phyloP scores from a whole-genome alignment of 2,113 vertebrate genomes.

The Sceloporus tristichus region DNA sequence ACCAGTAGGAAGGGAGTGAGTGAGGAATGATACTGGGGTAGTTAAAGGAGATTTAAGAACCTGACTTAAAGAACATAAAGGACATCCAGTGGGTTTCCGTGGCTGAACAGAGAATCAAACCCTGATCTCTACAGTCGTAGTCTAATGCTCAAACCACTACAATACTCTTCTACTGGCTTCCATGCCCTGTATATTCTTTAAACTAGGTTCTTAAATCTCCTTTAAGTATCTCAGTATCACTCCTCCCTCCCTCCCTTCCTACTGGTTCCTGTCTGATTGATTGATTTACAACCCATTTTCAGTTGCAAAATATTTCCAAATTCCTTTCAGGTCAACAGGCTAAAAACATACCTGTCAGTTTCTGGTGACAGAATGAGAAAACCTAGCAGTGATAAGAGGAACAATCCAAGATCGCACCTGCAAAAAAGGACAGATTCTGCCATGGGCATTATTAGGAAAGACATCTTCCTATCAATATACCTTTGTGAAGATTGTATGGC shows the following conservation, averaged over 20 bases:
- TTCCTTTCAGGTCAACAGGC: background rate
- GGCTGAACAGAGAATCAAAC: too few species aligned
- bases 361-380: background rate
- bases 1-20: background rate
- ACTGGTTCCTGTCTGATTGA: too few species aligned
- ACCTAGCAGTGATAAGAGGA: background rate
- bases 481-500: background rate
- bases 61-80: background rate
- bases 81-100: too few species aligned
- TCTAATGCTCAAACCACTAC: too few species aligned
- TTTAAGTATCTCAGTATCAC: too few species aligned
- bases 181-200: too few species aligned
- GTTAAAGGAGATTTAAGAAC: background rate
- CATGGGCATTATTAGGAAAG: background rate
- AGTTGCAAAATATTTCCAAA: background rate
- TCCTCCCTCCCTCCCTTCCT: too few species aligned
- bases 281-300: background rate
- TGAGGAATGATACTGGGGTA: background rate
- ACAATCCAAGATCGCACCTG: background rate
- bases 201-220: too few species aligned
- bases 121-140: too few species aligned
- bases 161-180: too few species aligned
- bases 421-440: background rate
- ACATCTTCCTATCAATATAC: too few species aligned
- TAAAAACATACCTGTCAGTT: background rate